Evolutionary conservation across 1,140 invertebrate genomes (phyloP).

Genomic region (Saccostrea glomerata): DNA sequence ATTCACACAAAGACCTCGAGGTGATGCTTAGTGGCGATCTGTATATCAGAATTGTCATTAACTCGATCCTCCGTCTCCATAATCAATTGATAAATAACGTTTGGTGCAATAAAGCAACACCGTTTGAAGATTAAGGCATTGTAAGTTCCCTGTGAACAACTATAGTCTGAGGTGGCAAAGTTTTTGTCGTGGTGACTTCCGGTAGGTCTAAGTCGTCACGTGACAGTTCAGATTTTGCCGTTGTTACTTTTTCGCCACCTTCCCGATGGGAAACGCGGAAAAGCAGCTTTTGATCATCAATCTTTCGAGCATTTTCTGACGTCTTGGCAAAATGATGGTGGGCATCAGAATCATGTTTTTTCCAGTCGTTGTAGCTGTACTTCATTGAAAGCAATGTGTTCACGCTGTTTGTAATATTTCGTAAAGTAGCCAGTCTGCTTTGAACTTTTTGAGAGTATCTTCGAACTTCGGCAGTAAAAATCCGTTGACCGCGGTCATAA

Average conservation of each 20-base stretch:
- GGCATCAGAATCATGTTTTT: slow-evolving; percentile 8
- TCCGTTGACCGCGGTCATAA: slow-evolving; percentile 32
- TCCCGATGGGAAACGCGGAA: slow-evolving; percentile 11
- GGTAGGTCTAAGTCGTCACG: slow-evolving; percentile 1
- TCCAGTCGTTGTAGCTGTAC: slow-evolving; percentile 38
- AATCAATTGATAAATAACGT: too few species aligned
- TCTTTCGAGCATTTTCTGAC: not conserved
- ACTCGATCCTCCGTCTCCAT: too few species aligned
- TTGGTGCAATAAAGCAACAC: too few species aligned
- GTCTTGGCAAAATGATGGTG: not conserved
- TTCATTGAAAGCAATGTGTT: slow-evolving; percentile 9
- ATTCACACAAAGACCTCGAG: not conserved
- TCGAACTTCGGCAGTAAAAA: slow-evolving; percentile 17
- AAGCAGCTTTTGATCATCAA: slow-evolving; percentile 10
- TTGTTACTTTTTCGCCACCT: not conserved
- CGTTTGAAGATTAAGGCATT: not conserved
- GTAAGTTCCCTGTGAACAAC: not conserved
- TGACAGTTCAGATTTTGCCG: not conserved
- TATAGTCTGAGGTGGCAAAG: not conserved
- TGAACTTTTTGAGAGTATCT: slow-evolving; percentile 25
- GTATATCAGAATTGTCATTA: not conserved
- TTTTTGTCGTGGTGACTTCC: not conserved
- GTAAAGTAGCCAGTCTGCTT: slow-evolving; percentile 17
- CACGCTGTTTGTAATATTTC: slow-evolving; percentile 4
- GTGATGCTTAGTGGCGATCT: not conserved